These are phyloP conservation scores for Agonum fuliginosum DNA, from an alignment of 2,888 invertebrate genomes.

Conservation along the genomic window DNA sequence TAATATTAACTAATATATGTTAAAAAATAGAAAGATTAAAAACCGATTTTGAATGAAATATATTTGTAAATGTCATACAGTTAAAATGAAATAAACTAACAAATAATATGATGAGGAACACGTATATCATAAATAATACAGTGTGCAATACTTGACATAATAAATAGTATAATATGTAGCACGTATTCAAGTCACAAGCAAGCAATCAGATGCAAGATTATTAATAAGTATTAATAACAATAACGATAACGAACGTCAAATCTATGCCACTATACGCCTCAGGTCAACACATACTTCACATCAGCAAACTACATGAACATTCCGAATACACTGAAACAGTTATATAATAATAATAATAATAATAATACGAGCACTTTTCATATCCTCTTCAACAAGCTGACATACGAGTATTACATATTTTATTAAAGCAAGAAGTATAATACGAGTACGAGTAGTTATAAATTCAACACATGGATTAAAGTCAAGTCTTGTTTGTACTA, in stretches of 20 bases:
- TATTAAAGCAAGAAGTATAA: conserved; percentile 41
- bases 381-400: conserved; percentile 35
- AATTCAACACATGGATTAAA: conserved; percentile 33
- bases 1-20: too few species aligned
- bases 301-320: conserved; percentile 39
- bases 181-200: conserved; percentile 28
- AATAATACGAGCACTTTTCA: conserved; percentile 30
- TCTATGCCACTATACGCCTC: conserved; percentile 38
- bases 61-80: conserved; percentile 28
- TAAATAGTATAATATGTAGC: conserved; percentile 36
- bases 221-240: too few species aligned
- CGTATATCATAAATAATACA: conserved; percentile 21
- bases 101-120: conserved; percentile 13
- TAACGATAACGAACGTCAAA: too few species aligned
- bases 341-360: conserved; percentile 26
- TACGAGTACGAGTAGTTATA: conserved; percentile 35
- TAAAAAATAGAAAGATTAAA: not conserved
- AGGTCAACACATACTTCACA: conserved; percentile 21
- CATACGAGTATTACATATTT: too few species aligned
- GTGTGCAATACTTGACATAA: conserved; percentile 31
- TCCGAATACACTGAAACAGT: conserved; percentile 32
- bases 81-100: not conserved
- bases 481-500: conserved; percentile 38
- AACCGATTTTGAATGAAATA: not conserved
- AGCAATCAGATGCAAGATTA: conserved; percentile 40